Evolutionary conservation across 2,797 vertebrate species (phyloP).

Genomic region (Rhabdophis nuchalis): DNA sequence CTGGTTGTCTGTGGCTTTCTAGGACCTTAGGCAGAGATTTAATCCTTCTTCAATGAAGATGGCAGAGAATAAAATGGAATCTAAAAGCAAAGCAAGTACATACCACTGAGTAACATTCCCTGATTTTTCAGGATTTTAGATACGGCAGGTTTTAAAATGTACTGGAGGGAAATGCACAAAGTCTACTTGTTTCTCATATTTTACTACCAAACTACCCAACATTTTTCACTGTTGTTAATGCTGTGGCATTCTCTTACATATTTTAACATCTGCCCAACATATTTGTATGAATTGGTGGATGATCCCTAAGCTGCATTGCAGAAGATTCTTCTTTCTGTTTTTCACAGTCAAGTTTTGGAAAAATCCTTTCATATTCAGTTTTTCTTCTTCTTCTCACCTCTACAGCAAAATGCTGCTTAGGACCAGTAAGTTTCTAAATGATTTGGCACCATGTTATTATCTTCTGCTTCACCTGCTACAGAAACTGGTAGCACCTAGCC

Average conservation of each 20-base stretch:
- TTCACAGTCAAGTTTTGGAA: not conserved
- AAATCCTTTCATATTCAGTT: not conserved
- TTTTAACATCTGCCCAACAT: not conserved
- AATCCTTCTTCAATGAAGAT: not conserved
- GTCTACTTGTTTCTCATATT: not conserved
- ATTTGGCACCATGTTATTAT: not conserved
- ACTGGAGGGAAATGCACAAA: not conserved
- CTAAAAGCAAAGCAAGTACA: not conserved
- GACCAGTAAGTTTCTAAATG: not conserved
- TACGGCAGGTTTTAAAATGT: not conserved
- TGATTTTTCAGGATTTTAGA: not conserved
- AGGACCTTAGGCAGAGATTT: not conserved
- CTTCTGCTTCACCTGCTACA: not conserved
- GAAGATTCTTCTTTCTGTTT: not conserved
- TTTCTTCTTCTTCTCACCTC: not conserved
- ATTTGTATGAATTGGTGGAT: not conserved
- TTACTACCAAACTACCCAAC: not conserved
- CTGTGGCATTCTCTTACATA: not conserved
- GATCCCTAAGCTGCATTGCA: not conserved
- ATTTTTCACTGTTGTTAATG: not conserved
- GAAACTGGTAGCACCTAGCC: not conserved
- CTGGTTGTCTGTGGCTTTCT: not conserved
- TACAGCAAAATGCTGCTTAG: not conserved
- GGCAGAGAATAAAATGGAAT: not conserved
- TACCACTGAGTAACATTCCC: not conserved